These are phyloP conservation scores for Lottia gigantea DNA, from an alignment of 2,888 invertebrate genomes.

Conservation along the genomic window DNA sequence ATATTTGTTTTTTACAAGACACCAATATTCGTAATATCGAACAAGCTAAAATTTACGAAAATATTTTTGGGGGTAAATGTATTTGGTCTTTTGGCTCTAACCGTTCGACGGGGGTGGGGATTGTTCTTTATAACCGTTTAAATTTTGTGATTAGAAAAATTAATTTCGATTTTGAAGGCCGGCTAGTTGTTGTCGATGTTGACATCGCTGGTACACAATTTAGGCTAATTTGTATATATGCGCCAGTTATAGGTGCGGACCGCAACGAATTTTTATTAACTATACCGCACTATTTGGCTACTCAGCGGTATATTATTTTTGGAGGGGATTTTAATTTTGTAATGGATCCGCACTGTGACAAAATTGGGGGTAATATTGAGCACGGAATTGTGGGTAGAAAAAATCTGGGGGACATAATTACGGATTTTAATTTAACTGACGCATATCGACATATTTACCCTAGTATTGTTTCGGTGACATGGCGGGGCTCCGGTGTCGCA, in stretches of 20 bases:
- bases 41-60: neutral
- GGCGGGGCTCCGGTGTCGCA: neutral
- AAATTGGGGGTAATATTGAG: neutral
- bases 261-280: neutral
- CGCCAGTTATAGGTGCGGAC: neutral
- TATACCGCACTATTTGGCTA: neutral
- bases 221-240: constrained; percentile 1
- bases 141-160: constrained; percentile 5
- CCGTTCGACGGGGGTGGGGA: neutral
- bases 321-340: constrained; percentile 3
- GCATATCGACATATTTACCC: neutral
- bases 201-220: neutral
- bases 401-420: neutral
- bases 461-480: constrained; percentile 6
- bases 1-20: neutral
- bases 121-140: neutral
- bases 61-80: constrained; percentile 1
- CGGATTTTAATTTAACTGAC: neutral
- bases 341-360: neutral
- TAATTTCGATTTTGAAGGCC: constrained; percentile 7
- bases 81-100: constrained; percentile 4
- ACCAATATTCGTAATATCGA: neutral
- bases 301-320: neutral
- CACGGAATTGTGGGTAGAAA: neutral
- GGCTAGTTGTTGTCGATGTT: constrained; percentile 1